phyloP scores from a whole-genome alignment of 2,113 vertebrate species.

The Ctenodactylus gundi region DNA sequence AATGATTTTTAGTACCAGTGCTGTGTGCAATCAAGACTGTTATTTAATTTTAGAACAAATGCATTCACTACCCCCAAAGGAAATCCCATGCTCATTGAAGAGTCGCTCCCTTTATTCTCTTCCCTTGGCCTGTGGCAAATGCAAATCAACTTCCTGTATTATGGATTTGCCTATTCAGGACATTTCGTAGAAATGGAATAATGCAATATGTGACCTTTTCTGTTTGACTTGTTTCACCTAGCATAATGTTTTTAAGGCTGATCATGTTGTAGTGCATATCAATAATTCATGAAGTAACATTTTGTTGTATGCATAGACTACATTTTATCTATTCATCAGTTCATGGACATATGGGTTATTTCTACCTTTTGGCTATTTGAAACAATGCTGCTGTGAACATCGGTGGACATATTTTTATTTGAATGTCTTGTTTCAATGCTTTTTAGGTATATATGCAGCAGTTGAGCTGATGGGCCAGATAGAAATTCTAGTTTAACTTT shows the following conservation, averaged over 20 bases:
- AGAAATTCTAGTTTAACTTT: not conserved
- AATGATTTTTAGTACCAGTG: not conserved
- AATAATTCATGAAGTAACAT: not conserved
- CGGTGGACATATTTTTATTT: not conserved
- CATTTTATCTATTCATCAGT: not conserved
- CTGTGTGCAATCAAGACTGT: not conserved
- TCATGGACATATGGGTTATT: not conserved
- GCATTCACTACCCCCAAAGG: not conserved
- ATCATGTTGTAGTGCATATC: not conserved
- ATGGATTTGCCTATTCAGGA: not conserved
- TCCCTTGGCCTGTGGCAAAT: not conserved
- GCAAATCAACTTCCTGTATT: not conserved
- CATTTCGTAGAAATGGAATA: not conserved
- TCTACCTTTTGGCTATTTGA: not conserved
- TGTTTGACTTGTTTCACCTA: not conserved
- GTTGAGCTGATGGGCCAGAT: not conserved
- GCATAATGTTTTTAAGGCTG: not conserved
- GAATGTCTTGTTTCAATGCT: not conserved
- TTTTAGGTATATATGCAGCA: not conserved
- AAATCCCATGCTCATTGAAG: not conserved
- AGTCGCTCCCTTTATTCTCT: not conserved
- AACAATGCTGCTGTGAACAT: not conserved
- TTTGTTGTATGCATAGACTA: not conserved
- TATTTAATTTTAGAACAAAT: not conserved
- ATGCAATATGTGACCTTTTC: not conserved